Evolutionary conservation across 2,113 vertebrate species (phyloP), one percentile per base, ranked within the genome.

Genomic region (Lipophrys pholis): DNA sequence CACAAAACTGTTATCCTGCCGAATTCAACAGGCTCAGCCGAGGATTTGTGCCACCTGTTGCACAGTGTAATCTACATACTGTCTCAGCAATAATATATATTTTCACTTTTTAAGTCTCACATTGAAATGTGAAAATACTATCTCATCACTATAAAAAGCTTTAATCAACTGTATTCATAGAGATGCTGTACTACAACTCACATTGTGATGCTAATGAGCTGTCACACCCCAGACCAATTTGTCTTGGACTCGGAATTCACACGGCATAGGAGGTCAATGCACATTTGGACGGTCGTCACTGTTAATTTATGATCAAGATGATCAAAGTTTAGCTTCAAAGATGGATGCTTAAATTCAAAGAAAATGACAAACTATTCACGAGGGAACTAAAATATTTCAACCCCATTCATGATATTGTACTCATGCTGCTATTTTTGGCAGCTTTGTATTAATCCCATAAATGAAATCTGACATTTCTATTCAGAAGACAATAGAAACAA

Each of bases 141-240:
- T 68, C 11, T 14, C 12, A 30, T 30, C 12, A 3, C 9, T 6
- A 46, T 56, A 11, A 54, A 36, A 12, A 55, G 1, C 12, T 75
- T 73, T 9, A 43, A 46, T 81, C 40, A 14, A 62, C 59, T 82
- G 53, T 62, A 56, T 38, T 55, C 60, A 39, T 49, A 21, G 9
- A 76, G 17, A 46, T 3, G 39, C 49, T 70, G 35, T 64, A 15
- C 58, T 49, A 30, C 7, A 54, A 30, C 12, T 30, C 2, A 30
- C 16, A 78, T 68, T 85, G 58, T 88, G 7, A 89, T 83, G 83
- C 41, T 83, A 87, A 88, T 76, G 60, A 89, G 75, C 69, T 48
- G 79, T 70, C 71, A 78, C 48, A 64, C 5, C 6, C 35, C 66
- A 70, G 59, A 73, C 48, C 41, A 11, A 42, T 71, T 62, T 81